Percentiles rank a stretch among this genome's conserved stretches.
These are phyloP conservation scores for Mugil cephalus DNA, from an alignment of 2,113 vertebrate genomes.

Conservation along the genomic window DNA sequence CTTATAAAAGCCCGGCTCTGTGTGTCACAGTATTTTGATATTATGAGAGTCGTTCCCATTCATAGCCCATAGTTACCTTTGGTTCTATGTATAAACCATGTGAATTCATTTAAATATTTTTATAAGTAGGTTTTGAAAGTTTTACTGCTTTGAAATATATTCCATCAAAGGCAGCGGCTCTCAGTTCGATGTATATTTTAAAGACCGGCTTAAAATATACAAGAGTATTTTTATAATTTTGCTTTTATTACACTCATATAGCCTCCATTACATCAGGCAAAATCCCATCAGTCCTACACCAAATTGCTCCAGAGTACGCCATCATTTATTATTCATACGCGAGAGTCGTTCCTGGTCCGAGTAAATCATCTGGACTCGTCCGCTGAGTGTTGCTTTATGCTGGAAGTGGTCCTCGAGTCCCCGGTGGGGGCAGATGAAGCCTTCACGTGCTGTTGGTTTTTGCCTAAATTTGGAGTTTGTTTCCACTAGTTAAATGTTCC, in stretches of 20 bases:
- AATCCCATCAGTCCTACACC: not conserved
- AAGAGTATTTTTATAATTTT: not conserved
- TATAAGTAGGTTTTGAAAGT: not conserved
- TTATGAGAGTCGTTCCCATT: too few relatives aligned
- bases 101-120: too few relatives aligned
- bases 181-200: not conserved
- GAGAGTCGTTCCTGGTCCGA: not conserved
- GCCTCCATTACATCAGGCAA: not conserved
- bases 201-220: too few relatives aligned
- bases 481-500: conserved; percentile 20
- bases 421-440: conserved; percentile 16
- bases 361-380: not conserved
- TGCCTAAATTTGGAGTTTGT: not conserved
- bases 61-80: too few relatives aligned
- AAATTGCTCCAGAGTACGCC: not conserved
- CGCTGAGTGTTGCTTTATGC: not conserved
- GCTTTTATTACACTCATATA: not conserved
- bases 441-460: conserved; percentile 17
- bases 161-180: not conserved
- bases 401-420: conserved; percentile 14
- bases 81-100: too few relatives aligned
- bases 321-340: conserved; percentile 21
- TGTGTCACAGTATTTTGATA: too few relatives aligned
- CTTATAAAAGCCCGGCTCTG: too few relatives aligned
- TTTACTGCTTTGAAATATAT: not conserved